phyloP scores from a whole-genome alignment of 2,113 vertebrate genomes.

The Coreoperca whiteheadi region DNA sequence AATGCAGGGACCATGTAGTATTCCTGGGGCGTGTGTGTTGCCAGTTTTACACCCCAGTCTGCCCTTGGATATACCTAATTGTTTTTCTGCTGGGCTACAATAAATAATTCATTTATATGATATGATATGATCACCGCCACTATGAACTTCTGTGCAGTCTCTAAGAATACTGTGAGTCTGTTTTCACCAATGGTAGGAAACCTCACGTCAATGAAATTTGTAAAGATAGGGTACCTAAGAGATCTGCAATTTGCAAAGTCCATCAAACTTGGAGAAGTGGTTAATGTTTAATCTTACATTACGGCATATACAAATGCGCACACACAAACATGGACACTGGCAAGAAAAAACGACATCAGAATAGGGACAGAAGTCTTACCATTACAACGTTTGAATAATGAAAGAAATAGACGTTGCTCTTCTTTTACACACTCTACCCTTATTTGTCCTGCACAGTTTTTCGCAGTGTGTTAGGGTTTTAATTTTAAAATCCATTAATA shows the following conservation, averaged over 20 bases:
- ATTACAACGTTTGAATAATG: not conserved
- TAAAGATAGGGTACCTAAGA: not conserved
- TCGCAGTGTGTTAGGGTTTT: not conserved
- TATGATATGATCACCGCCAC: not conserved
- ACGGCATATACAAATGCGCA: not conserved
- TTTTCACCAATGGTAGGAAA: not conserved
- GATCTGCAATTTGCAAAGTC: conserved; percentile 18
- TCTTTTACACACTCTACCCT: too few relatives aligned
- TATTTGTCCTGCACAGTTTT: too few relatives aligned
- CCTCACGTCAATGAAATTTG: conserved; percentile 8
- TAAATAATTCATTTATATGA: not conserved
- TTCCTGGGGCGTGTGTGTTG: not conserved
- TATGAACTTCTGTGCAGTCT: not conserved
- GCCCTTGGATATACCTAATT: not conserved
- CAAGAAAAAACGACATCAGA: not conserved
- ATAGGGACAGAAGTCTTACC: not conserved
- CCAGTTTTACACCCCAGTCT: not conserved
- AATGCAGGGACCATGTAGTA: not conserved
- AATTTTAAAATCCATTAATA: not conserved
- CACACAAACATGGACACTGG: not conserved
- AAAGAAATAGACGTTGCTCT: too few relatives aligned
- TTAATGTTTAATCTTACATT: conserved; percentile 3
- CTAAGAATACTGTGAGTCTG: not conserved
- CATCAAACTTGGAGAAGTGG: not conserved
- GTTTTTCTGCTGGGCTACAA: not conserved